These are phyloP conservation scores for Tipula vernalis DNA, from an alignment of 2,888 invertebrate genomes.

Conservation along the genomic window DNA sequence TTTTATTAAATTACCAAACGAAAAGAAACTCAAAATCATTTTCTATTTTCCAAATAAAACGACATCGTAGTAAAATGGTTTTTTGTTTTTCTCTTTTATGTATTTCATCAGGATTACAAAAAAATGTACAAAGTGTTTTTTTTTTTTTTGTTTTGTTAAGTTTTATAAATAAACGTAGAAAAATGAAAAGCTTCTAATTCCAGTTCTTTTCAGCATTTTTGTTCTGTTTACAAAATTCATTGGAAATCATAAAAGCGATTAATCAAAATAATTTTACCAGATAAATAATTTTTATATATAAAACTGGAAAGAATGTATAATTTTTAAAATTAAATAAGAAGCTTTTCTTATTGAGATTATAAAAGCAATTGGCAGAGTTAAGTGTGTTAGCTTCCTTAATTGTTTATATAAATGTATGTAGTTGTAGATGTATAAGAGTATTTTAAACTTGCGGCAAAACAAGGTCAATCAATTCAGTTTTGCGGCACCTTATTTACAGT, in stretches of 20 bases:
- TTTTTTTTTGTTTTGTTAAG: too few relatives aligned
- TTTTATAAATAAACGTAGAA: too few relatives aligned
- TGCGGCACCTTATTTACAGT: background rate
- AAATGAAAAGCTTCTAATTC: too few relatives aligned
- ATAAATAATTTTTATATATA: background rate
- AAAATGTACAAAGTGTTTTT: too few relatives aligned
- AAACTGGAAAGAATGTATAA: background rate
- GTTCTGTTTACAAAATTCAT: background rate
- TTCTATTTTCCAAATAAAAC: background rate
- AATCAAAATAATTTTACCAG: background rate
- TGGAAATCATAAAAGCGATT: background rate
- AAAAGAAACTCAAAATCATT: background rate
- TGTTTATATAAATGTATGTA: too few relatives aligned
- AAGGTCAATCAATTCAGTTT: background rate
- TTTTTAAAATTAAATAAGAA: background rate
- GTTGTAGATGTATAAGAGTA: background rate
- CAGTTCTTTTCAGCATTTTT: too few relatives aligned
- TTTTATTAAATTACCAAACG: background rate
- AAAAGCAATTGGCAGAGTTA: background rate
- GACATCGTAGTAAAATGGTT: too few relatives aligned
- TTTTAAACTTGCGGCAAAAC: background rate
- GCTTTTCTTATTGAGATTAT: background rate
- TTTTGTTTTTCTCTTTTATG: too few relatives aligned
- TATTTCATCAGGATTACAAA: too few relatives aligned
- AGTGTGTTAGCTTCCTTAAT: background rate